These are phyloP conservation scores for Pipistrellus nathusii DNA, from an alignment of 2,797 vertebrate genomes.

Conservation along the genomic window DNA sequence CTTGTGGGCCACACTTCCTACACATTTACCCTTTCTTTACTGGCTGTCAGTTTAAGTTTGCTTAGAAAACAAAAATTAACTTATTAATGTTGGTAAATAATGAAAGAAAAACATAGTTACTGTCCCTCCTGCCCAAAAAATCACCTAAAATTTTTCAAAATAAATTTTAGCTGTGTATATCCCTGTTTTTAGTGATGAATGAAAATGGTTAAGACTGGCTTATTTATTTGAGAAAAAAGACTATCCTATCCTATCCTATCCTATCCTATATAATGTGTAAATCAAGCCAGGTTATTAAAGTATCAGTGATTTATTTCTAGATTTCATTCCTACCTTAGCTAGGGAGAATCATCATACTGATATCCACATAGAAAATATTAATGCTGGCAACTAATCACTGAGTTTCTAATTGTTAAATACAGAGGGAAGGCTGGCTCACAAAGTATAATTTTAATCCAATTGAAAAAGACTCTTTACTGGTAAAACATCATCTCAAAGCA, in stretches of 20 bases:
- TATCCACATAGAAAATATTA: neutral
- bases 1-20: neutral
- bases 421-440: neutral
- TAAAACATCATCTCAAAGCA: neutral
- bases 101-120: neutral
- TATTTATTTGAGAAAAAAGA: constrained; percentile 21
- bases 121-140: neutral
- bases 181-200: neutral
- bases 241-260: no score
- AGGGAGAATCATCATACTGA: neutral
- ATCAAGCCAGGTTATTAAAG: neutral
- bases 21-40: neutral
- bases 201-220: neutral
- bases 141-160: neutral
- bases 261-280: neutral
- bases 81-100: neutral
- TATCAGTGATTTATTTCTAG: neutral
- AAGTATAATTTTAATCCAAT: neutral
- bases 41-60: neutral
- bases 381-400: neutral
- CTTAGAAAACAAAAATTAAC: constrained; percentile 46
- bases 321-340: neutral
- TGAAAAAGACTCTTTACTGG: constrained; percentile 28
- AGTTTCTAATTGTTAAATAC: constrained; percentile 18
- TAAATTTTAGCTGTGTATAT: neutral